Base-by-base conservation (phyloP, 2,888 invertebrate species). In the Oxytorus armatus region DNA sequence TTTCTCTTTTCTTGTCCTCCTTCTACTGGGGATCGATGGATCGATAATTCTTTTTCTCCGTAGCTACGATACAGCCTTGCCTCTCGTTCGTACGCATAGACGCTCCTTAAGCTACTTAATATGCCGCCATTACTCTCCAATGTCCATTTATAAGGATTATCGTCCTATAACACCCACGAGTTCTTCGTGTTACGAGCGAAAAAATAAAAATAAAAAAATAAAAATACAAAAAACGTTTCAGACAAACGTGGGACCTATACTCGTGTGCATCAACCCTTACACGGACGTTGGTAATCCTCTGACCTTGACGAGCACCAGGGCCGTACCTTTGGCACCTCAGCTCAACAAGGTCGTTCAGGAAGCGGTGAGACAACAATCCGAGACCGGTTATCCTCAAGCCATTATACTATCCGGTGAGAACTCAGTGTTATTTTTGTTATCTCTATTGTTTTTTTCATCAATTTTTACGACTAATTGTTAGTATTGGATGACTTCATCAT, bases 351-450 rank as follows among this genome's bases (percentile, higher is more conserved):
- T 98, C 72, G 97, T 98, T 73, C 96, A 96, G 92, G 97, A 97
- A 93, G 97, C 98, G 59, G 97, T 98, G 85, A 94, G 97, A 83
- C 98, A 98, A 92, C 98, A 98, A 93, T 96, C 97, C 74, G 98
- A 98, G 93, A 97, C 97, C 84, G 98, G 98, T 86, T 98, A 98
- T 93, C 98, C 98, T 75, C 98, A 98, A 93, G 98, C 98, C 86
- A 97, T 98, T 89, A 97, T 98, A 85, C 94, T 98, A 74, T 98
- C 97, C 83, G 97, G 97, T 94, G 93, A 88, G 83, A 81, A 73
- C 74, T 61, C 57, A 68, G 29, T 77, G 42, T 53, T 21, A n/a
- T 33, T 10, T 14, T 25, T 42, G 39, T 8, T 42, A 29, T 36
- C 29, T 29, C 5, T 29, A 5, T 29, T 29, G 2, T 5, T 29